Evolutionary conservation across 2,113 vertebrate species (phyloP), one percentile per base, ranked within the genome.

Genomic region (Solea senegalensis): DNA sequence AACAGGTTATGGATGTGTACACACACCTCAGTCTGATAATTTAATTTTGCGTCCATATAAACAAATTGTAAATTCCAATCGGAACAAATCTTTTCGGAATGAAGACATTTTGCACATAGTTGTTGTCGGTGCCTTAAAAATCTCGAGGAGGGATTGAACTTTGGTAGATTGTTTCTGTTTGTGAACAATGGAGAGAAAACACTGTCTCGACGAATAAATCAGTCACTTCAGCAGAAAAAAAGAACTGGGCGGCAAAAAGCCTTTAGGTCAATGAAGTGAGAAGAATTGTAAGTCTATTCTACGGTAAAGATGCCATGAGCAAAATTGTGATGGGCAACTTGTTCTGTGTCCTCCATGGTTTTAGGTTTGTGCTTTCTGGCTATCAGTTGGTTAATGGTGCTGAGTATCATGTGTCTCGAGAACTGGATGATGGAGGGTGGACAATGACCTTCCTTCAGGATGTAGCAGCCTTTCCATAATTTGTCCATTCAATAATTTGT

Each of bases 371-470:
- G 34, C 60, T 72, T 48, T 59, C 9, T 66, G 58, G 56, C 61
- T 60, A 64, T 73, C 73, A 69, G 73, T 11, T 79, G 69, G 65
- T 76, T 81, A 83, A 85, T 82, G 69, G 72, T 74, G 70, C 68
- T 40, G 39, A 73, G 55, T 65, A 44, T 77, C 46, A 49, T 66
- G 70, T 71, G 60, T 72, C 71, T 83, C 46, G 54, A 69, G 54
- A 78, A 49, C 41, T 41, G 65, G 66, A 79, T 57, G 48, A 27
- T 77, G 57, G 71, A 62, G 40, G 54, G 54, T 45, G 65, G 55
- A 41, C 46, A 63, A 2, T 74, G 41, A 55, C 65, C 50, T 65
- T 44, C 54, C 34, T 34, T 34, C 34, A 40, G 39, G 12, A n/a
- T 68, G 39, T 12, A 45, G 51, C 60, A 54, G 26, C 66, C 57